Conservation (phyloP, 2,797 vertebrate species). For the Alfaro cultratus region DNA sequence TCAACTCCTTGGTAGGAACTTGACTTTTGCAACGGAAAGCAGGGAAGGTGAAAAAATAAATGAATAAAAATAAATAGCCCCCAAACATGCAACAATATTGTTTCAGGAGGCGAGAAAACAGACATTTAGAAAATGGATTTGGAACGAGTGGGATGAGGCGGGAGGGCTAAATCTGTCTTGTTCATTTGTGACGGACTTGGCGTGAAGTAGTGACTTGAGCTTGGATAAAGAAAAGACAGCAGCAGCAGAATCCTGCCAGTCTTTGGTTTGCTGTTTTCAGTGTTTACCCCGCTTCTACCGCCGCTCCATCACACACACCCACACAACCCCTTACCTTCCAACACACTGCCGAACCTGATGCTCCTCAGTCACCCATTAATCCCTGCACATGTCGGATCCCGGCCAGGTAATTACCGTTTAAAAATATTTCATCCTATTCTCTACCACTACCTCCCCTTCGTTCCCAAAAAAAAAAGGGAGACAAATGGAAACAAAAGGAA, state of each 20-base stretch:
- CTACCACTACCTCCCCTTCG: slow-evolving; percentile 61
- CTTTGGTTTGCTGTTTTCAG: slow-evolving; percentile 63
- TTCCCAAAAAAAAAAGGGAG: slow-evolving; percentile 74
- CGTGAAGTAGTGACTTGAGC: slow-evolving; percentile 74
- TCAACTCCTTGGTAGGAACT: slow-evolving; percentile 49
- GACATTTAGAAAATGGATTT: slow-evolving; percentile 75
- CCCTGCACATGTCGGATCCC: slow-evolving; percentile 92
- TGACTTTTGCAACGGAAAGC: slow-evolving; percentile 45
- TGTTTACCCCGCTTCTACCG: slow-evolving; percentile 20
- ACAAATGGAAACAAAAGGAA: slow-evolving; percentile 85
- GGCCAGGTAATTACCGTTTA: slow-evolving; percentile 99
- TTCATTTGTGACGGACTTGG: slow-evolving; percentile 81
- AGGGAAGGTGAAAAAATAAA: slow-evolving; percentile 47
- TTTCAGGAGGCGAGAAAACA: slow-evolving; percentile 68
- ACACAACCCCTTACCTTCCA: slow-evolving; percentile 89
- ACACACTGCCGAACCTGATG: slow-evolving; percentile 92
- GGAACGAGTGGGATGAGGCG: slow-evolving; percentile 64
- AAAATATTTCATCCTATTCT: slow-evolving; percentile 99
- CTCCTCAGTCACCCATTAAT: slow-evolving; percentile 98
- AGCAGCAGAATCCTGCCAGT: slow-evolving; percentile 78
- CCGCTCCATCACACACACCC: slow-evolving; percentile 58
- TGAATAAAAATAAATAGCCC: slow-evolving; percentile 50
- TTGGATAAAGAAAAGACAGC: slow-evolving; percentile 76
- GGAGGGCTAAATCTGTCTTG: slow-evolving; percentile 75
- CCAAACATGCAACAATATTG: slow-evolving; percentile 70